Base-by-base conservation (phyloP, 2,888 invertebrate genomes). In the Pristionchus mayeri region DNA sequence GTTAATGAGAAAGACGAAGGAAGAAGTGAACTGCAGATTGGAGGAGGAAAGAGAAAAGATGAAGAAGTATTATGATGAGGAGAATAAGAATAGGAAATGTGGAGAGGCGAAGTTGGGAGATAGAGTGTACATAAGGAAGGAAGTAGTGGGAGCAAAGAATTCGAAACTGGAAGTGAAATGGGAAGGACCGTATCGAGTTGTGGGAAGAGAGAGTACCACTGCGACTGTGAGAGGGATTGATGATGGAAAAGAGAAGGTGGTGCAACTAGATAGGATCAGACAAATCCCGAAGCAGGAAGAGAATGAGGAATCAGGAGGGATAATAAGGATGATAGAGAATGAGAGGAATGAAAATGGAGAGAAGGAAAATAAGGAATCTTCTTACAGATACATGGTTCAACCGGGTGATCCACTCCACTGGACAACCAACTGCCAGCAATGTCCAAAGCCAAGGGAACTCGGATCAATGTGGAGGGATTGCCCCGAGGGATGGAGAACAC, bases 41-140 rank as follows among this genome's bases (percentile, higher is more conserved):
- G 67, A 67, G 30, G 67, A 27, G 37, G 67, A 67, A 34, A 7
- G 34, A 67, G n/a, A 67, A n/a, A 27, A n/a, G n/a, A 67, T 67
- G 67, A 34, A 9, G n/a, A 67, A 21, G 16, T 6, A 34, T 9
- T 67, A 67, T 34, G 37, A 67, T 34, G 67, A 34, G 37, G 30
- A 67, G 37, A 13, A 67, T 34, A 67, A 67, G n/a, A 13, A 67
- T 67, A 67, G 30, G 16, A 67, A 21, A 34, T 30, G 37, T 9
- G n/a, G 30, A 30, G 11, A 21, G 11, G 11, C 11, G 67, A 67
- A 34, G 16, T 30, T 60, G 9, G 60, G 60, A 21, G 60, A 60
- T 24, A 60, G 60, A 21, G 60, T 60, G n/a, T 60, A 60, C n/a
- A 9, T 48, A 48, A 48, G 16, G 48, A 48, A 16, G 48, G 16